These are phyloP conservation scores for Nothocercus nigrocapillus DNA, from an alignment of 2,113 vertebrate genomes.

Conservation along the genomic window DNA sequence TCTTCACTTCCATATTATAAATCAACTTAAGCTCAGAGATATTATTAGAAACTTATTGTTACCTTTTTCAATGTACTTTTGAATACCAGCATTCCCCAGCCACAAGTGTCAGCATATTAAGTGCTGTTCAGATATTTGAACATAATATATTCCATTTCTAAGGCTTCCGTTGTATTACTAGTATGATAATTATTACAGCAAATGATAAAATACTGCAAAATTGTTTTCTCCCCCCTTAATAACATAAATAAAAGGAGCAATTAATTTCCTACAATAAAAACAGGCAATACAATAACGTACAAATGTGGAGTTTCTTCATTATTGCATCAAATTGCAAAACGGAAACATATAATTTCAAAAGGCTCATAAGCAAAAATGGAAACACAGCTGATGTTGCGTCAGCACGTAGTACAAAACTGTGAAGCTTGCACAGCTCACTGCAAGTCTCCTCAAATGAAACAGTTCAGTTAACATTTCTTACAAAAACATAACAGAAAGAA, in stretches of 20 bases:
- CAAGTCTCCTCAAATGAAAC: slow-evolving; percentile 61
- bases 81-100: slow-evolving; percentile 77
- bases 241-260: slow-evolving; percentile 85
- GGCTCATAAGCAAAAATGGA: slow-evolving; percentile 85
- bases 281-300: slow-evolving; percentile 86
- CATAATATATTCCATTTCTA: slow-evolving; percentile 65
- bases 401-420: slow-evolving; percentile 74
- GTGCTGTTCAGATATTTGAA: slow-evolving; percentile 59
- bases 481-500: background rate
- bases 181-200: slow-evolving; percentile 83
- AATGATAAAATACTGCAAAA: slow-evolving; percentile 81
- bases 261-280: slow-evolving; percentile 87
- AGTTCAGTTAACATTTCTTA: slow-evolving; percentile 50
- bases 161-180: slow-evolving; percentile 73
- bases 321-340: slow-evolving; percentile 85
- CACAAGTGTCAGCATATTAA: slow-evolving; percentile 56
- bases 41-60: slow-evolving; percentile 83
- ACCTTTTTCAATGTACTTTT: slow-evolving; percentile 73
- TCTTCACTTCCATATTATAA: slow-evolving; percentile 78
- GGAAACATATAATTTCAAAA: slow-evolving; percentile 88
- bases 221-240: slow-evolving; percentile 80
- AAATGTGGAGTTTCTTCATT: slow-evolving; percentile 85
- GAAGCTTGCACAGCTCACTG: slow-evolving; percentile 61
- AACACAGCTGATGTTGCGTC: slow-evolving; percentile 85
- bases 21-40: slow-evolving; percentile 80